Evolutionary conservation across 2,888 invertebrate genomes (phyloP), one percentile per base, ranked within the genome.

Genomic region (Morinoia aosen): DNA sequence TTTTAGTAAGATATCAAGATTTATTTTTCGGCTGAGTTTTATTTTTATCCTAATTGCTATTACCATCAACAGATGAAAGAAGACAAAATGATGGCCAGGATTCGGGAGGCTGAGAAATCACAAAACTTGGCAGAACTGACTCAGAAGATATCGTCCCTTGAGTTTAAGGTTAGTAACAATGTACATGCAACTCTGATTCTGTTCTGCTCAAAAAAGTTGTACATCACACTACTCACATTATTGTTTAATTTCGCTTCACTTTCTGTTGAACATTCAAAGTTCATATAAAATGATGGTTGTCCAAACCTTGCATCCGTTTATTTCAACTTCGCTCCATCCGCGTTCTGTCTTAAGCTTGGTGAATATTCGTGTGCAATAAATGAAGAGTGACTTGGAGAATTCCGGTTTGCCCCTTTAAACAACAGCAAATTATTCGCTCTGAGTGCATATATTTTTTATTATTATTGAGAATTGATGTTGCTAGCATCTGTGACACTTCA

Each of bases 31-130:
- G 33, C 56, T 25, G n/a, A n/a, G 48, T 39, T 56, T 91, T 12
- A 14, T 40, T 25, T 48, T 88, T 88, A 40, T 56, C 57, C 58
- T 58, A 16, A 12, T 90, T 90, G 90, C 14, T 25, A 48, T 90
- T 90, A 14, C 39, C 39, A 39, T 33, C 33, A 76, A 16, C 97
- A 98, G 98, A 98, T 98, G 97, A 98, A 99, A 97, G 99, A 99
- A 97, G 99, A 99, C 97, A 98, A 98, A 58, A 99, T 99, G 98
- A 98, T 99, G 98, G 98, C 98, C 0, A 98, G 99, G 97, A 99
- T 99, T 96, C 98, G 98, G 97, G 99, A 99, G 97, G 99, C 99
- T 96, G 99, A 99, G 97, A 99, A 99, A 97, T 98, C 99, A 96
- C 99, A 99, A 97, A 98, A 98, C 96, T 98, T 99, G 96, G 99